Evolutionary conservation across 2,888 invertebrate species (phyloP).

Genomic region (Steinernema scapterisci): DNA sequence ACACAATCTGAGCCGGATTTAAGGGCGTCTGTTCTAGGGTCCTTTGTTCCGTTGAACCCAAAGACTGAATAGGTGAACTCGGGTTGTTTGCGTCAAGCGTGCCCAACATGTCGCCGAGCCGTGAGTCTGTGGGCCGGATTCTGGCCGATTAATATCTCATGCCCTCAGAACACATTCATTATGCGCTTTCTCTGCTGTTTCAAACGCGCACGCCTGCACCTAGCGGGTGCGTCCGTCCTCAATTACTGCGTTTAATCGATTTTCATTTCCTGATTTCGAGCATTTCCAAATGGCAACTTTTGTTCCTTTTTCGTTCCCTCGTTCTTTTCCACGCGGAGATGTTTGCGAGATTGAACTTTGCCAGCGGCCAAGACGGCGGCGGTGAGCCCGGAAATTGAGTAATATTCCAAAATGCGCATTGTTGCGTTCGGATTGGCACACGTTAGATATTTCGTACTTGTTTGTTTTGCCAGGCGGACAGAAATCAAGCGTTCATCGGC

Average conservation of each 20-base stretch:
- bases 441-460: neutral
- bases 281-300: neutral
- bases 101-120: no score
- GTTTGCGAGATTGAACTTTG: neutral
- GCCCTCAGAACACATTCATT: no score
- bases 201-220: neutral
- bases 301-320: neutral
- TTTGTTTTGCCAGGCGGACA: slow-evolving; percentile 25
- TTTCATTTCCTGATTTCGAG: neutral
- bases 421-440: neutral
- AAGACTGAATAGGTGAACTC: no score
- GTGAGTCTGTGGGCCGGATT: no score
- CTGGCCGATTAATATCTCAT: no score
- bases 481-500: slow-evolving; percentile 4
- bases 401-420: neutral
- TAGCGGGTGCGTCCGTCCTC: neutral
- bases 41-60: no score
- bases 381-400: neutral
- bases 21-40: no score
- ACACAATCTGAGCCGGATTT: no score
- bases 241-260: neutral
- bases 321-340: neutral
- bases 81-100: no score
- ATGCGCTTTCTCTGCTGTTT: neutral
- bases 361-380: no score